Evolutionary conservation across 2,113 vertebrate genomes (phyloP), one percentile per base, ranked within the genome.

Genomic region (Mola mola): DNA sequence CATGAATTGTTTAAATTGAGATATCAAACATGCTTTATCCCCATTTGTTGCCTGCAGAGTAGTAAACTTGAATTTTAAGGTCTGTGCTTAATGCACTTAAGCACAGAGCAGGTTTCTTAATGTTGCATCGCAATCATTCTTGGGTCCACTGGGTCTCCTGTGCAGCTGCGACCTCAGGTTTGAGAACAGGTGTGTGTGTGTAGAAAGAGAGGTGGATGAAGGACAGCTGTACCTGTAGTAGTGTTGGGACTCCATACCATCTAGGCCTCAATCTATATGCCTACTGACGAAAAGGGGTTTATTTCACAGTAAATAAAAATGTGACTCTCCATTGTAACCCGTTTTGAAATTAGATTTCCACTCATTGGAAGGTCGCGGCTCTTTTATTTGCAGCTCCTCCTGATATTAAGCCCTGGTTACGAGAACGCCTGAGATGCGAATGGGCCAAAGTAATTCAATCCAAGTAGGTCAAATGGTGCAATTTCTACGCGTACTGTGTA

Each of bases 111-210:
- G 46, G 66, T 89, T 87, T 87, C 81, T 63, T 17, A 20, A 62
- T 44, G 71, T 91, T 91, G 87, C 89, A 89, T 91, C 90, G 90
- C 68, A 66, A 55, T 71, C 48, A 59, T 58, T 71, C 50, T 37
- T 16, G 31, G 53, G 53, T 81, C 79, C 77, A 61, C 11, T 74
- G 71, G 79, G 83, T 88, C 40, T 65, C 48, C 40, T 78, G 64
- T 73, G 57, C 72, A 82, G 66, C 80, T 69, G 78, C 70, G 50
- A 67, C 72, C 76, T 78, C 59, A 72, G 58, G 72, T 85, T 85
- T 77, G 24, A 65, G 47, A 82, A 80, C 79, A 85, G 66, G 73
- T 86, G 84, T 83, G 76, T 55, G 58, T 58, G 36, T 66, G 36
- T 66, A n/a, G 40, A 31, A 31, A 37, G 24, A 6, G 21, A 55